These are phyloP conservation scores for Acestrorhynchus altus DNA, from an alignment of 2,797 vertebrate species.

Conservation along the genomic window DNA sequence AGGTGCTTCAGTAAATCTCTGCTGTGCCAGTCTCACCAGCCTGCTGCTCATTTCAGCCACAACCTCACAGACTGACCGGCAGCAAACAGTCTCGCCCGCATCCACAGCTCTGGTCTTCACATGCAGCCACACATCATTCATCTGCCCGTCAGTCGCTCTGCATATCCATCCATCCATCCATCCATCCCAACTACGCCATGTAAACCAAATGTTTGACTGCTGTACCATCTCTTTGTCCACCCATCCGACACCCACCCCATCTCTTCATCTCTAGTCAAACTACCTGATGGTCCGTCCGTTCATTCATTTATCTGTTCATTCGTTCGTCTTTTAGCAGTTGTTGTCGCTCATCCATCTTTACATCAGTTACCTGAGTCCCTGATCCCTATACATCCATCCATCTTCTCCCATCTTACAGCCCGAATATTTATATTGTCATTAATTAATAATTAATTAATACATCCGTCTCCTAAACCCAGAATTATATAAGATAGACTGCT, in stretches of 20 bases:
- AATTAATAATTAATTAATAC: no score
- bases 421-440: no score
- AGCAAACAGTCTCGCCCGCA: neutral
- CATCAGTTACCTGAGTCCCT: no score
- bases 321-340: neutral
- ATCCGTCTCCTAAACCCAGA: no score
- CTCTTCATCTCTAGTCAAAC: neutral
- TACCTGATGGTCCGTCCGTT: neutral
- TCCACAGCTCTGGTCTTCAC: neutral
- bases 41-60: neutral
- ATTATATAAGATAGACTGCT: no score
- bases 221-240: neutral
- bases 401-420: neutral
- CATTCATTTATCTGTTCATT: no score
- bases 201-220: no score
- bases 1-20: slow-evolving; percentile 2
- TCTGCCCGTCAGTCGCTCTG: neutral
- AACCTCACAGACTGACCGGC: neutral
- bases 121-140: neutral
- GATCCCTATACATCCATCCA: neutral
- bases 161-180: neutral
- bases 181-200: no score
- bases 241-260: no score
- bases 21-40: neutral
- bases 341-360: neutral